Evolutionary conservation across 2,888 invertebrate genomes (phyloP).

Genomic region (Ormyrus labotus): DNA sequence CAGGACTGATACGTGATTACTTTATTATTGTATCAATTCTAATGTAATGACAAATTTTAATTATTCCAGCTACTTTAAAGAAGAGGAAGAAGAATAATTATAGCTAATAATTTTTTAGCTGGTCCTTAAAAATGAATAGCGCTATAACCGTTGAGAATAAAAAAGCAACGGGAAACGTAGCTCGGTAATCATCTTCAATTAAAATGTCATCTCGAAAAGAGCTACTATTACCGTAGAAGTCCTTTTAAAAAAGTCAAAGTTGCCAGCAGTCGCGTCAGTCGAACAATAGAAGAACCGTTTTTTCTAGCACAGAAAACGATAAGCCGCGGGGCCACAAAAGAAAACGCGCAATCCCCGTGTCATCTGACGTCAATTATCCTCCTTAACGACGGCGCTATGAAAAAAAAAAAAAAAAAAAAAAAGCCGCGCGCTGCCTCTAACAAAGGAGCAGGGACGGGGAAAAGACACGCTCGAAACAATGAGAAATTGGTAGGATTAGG

Average conservation of each 20-base stretch:
- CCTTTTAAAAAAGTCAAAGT: slow-evolving; percentile 15
- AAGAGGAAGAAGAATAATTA: no score
- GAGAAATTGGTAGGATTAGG: slow-evolving; percentile 51
- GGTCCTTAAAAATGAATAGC: no score
- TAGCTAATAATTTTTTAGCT: no score
- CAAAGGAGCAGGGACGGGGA: slow-evolving; percentile 17
- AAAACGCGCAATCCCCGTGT: slow-evolving; percentile 41
- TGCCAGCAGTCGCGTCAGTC: slow-evolving; percentile 4
- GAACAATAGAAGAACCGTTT: slow-evolving; percentile 25
- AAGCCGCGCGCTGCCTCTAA: slow-evolving; percentile 12
- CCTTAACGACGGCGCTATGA: slow-evolving; percentile 19
- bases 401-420: slow-evolving; percentile 35
- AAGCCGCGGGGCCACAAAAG: slow-evolving; percentile 11
- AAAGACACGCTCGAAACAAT: slow-evolving; percentile 13
- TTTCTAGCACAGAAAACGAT: slow-evolving; percentile 29
- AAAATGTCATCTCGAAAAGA: slow-evolving; percentile 12
- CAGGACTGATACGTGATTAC: no score
- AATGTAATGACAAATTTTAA: no score
- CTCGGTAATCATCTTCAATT: slow-evolving; percentile 29
- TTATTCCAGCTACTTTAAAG: no score
- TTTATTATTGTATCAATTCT: no score
- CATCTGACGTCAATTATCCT: slow-evolving; percentile 57
- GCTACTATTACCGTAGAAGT: background rate
- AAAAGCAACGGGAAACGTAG: slow-evolving; percentile 11
- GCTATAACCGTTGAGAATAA: background rate